Base-by-base conservation (phyloP, 2,888 invertebrate genomes). In the Lasioglossum leucozonium region DNA sequence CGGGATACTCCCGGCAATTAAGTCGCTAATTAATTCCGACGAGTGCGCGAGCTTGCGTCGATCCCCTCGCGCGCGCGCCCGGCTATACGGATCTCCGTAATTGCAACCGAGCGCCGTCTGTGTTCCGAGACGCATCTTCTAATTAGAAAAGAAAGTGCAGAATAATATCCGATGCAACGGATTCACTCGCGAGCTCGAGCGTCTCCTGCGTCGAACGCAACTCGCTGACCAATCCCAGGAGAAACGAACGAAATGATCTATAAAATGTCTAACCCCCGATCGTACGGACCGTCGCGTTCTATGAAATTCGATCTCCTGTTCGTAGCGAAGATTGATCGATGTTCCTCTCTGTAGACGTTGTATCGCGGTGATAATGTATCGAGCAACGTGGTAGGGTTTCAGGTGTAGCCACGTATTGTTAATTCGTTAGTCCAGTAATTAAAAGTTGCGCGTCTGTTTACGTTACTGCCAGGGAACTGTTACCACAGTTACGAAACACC, bases 111-210 rank as follows among this genome's bases (percentile, higher is more conserved):
- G 44, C 58, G 42, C 44, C 47, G 84, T 71, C 44, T 51, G 73
- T 37, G 78, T 74, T 74, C 71, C 77, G 78, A 84, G 74, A 84
- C 55, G 84, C 84, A 51, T 69, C 84, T 84, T 78, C 84, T 78
- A 84, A 84, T 84, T 84, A 84, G 51, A 72, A 71, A 78, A 84
- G 84, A 84, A 84, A 84, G 85, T 75, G 44, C 79, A 62, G 62
- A 72, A 84, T 78, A 74, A 86, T 74, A 47, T 47, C 40, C 47
- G 62, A 51, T 34, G 69, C 72, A 55, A 26, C 42, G 37, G 44
- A 30, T 47, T 47, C 47, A 42, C 37, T 58, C 22, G 67, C 67
- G 37, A 37, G 34, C 65, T 62, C 18, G 65, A 30, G 5, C 26
- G 26, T 11, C 26, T 58, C 22, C 37, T 11, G 37, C 4, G 22